These are phyloP conservation scores for Gymnoscelis rufifasciata DNA, from an alignment of 2,888 invertebrate genomes.

Conservation along the genomic window DNA sequence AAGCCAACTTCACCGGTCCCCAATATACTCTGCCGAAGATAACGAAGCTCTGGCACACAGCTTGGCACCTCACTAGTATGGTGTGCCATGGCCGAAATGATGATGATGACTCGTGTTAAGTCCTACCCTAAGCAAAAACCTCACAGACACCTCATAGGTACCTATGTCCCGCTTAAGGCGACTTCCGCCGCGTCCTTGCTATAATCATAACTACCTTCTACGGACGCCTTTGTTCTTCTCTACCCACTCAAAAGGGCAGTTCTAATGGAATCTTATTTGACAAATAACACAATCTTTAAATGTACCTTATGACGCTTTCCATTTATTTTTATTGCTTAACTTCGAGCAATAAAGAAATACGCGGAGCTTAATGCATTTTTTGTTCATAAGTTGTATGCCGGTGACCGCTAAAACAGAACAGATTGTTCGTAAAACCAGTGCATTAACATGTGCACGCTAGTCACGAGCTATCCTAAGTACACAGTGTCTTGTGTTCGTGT, in stretches of 20 bases:
- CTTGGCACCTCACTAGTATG: too few relatives aligned
- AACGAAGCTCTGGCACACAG: too few relatives aligned
- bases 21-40: too few relatives aligned
- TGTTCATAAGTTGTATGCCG: background rate
- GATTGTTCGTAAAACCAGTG: slow-evolving; percentile 33
- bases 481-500: slow-evolving; percentile 37
- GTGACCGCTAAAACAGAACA: slow-evolving; percentile 16
- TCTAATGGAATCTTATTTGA: slow-evolving; percentile 56
- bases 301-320: too few relatives aligned
- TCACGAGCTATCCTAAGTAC: slow-evolving; percentile 35
- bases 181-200: slow-evolving; percentile 53
- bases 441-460: slow-evolving; percentile 41
- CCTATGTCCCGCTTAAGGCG: slow-evolving; percentile 42
- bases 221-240: slow-evolving; percentile 56
- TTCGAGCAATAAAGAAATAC: too few relatives aligned
- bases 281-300: too few relatives aligned
- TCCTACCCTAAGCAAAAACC: slow-evolving; percentile 7
- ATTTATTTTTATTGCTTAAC: too few relatives aligned
- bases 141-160: slow-evolving; percentile 17
- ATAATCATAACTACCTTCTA: slow-evolving; percentile 47
- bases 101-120: too few relatives aligned
- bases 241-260: slow-evolving; percentile 46
- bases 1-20: too few relatives aligned
- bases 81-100: too few relatives aligned
- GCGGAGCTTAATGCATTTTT: too few relatives aligned